Evolutionary conservation across 2,113 vertebrate genomes (phyloP).

Genomic region (Pipa parva): DNA sequence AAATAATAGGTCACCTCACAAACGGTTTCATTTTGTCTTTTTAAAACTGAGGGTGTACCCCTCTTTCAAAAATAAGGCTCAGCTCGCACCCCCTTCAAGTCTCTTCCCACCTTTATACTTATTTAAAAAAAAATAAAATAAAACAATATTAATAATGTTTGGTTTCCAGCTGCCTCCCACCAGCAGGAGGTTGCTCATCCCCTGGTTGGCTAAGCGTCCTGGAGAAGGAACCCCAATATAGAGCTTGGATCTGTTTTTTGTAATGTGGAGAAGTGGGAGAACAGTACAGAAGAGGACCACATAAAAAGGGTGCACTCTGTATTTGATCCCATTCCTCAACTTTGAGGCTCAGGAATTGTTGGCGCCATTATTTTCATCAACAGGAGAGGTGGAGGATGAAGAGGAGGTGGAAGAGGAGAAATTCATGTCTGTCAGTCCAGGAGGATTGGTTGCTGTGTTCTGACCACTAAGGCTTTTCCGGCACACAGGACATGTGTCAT

Average conservation of each 20-base stretch:
- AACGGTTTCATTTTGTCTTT: not conserved
- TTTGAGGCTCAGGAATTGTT: conserved; percentile 28
- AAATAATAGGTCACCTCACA: conserved; percentile 21
- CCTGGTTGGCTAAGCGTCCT: not conserved
- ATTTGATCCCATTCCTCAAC: conserved; percentile 58
- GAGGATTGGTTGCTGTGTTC: conserved; percentile 95
- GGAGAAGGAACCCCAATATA: not conserved
- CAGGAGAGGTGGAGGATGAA: conserved; percentile 84
- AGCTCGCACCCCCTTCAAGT: conserved; percentile 8
- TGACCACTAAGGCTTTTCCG: conserved; percentile 94
- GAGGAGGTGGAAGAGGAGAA: conserved; percentile 84
- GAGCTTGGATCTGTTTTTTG: conserved; percentile 19
- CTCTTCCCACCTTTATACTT: conserved; percentile 9
- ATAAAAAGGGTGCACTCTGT: not conserved
- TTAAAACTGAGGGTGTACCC: conserved; percentile 21
- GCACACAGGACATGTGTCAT: conserved; percentile 96
- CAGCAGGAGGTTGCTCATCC: not conserved
- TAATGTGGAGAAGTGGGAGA: conserved; percentile 6
- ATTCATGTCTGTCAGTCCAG: conserved; percentile 83
- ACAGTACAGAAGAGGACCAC: conserved; percentile 1
- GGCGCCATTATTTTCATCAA: conserved; percentile 76
- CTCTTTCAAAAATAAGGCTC: not conserved
- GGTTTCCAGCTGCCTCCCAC: conserved; percentile 26
- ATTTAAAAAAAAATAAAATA: not conserved
- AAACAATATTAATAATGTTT: not conserved